phyloP scores from a whole-genome alignment of 2,888 invertebrate species.

The Caradrina clavipalpis region DNA sequence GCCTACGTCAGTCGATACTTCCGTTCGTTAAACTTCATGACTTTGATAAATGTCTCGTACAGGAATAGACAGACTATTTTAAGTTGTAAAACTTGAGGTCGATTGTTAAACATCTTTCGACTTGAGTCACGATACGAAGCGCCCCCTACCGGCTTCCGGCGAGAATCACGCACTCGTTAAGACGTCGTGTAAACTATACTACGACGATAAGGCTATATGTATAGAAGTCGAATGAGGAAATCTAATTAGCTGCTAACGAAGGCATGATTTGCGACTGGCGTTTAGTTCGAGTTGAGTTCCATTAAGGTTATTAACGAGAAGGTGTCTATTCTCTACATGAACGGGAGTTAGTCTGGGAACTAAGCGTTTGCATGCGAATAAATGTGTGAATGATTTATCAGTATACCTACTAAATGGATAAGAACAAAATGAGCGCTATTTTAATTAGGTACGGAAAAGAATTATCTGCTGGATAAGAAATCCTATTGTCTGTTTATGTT shows the following conservation, averaged over 20 bases:
- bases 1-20: conserved; percentile 24
- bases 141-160: conserved; percentile 50
- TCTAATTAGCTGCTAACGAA: conserved; percentile 41
- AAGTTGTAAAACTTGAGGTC: conserved; percentile 69
- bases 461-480: neutral
- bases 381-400: neutral
- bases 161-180: conserved; percentile 62
- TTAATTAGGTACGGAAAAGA: neutral
- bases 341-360: too few relatives aligned
- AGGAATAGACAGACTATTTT: conserved; percentile 63
- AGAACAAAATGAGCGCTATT: neutral
- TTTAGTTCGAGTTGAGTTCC: conserved; percentile 16
- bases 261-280: conserved; percentile 36
- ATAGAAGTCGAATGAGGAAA: conserved; percentile 8
- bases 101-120: conserved; percentile 62
- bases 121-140: conserved; percentile 62
- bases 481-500: neutral
- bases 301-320: conserved; percentile 13
- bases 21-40: conserved; percentile 51
- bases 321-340: neutral
- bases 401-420: neutral
- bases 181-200: conserved; percentile 16
- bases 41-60: conserved; percentile 63
- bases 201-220: neutral
- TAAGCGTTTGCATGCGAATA: neutral